Conservation (phyloP, 2,113 vertebrate genomes). For the Phrynosoma blainvillii region DNA sequence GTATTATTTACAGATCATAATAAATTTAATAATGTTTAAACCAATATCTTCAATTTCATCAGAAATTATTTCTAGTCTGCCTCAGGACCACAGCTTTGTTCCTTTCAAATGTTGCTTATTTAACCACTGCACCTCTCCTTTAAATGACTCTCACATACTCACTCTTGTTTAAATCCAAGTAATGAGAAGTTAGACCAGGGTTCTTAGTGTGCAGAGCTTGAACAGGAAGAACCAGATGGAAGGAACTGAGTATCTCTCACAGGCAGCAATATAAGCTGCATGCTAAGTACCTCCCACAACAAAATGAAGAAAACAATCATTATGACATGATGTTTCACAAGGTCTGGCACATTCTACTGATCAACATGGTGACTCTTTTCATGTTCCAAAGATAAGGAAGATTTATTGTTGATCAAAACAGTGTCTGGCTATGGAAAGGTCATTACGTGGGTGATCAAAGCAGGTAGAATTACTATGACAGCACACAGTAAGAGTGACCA, state of each 20-base stretch:
- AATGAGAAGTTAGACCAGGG: neutral
- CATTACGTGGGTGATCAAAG: neutral
- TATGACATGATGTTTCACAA: neutral
- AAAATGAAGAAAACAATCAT: neutral
- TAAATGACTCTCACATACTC: neutral
- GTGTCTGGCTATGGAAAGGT: neutral
- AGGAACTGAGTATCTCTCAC: neutral
- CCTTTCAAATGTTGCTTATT: neutral
- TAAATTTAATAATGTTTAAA: neutral
- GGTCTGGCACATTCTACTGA: neutral
- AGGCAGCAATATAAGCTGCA: neutral
- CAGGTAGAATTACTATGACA: neutral
- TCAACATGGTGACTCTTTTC: neutral
- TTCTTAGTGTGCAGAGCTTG: neutral
- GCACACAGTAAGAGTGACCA: neutral
- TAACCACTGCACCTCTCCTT: neutral
- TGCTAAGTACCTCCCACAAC: neutral
- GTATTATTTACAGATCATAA: neutral
- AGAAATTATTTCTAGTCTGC: neutral
- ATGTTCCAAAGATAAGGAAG: neutral
- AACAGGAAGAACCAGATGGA: neutral
- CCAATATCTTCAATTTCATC: neutral
- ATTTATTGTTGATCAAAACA: neutral
- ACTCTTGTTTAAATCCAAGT: neutral
- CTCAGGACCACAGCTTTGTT: neutral